phyloP scores from a whole-genome alignment of 2,888 invertebrate genomes.

The Zygothrica quintamaculata region DNA sequence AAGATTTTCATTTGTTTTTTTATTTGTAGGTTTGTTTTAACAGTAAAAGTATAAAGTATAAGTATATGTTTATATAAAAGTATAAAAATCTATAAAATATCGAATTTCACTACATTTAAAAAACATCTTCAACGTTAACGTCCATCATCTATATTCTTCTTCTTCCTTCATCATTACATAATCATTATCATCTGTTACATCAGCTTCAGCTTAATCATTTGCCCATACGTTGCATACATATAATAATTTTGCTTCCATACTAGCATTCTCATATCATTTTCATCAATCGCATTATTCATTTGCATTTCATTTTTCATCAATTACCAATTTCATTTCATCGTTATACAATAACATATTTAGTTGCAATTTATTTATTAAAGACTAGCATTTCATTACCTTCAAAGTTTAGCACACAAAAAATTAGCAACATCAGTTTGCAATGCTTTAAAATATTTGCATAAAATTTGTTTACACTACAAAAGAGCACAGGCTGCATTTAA shows the following conservation, averaged over 20 bases:
- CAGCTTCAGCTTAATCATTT: constrained; percentile 17
- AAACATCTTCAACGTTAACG: constrained; percentile 58
- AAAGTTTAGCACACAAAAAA: constrained; percentile 60
- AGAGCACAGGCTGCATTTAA: constrained; percentile 62
- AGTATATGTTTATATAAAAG: constrained; percentile 79
- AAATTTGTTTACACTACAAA: constrained; percentile 70
- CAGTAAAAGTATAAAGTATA: constrained; percentile 80
- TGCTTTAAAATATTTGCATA: constrained; percentile 61
- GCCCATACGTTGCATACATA: constrained; percentile 10
- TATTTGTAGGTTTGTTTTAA: constrained; percentile 58
- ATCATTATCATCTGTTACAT: no score
- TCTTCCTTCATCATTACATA: no score
- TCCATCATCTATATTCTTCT: constrained; percentile 24
- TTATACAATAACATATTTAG: background rate
- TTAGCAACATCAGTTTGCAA: constrained; percentile 35
- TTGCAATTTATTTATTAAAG: background rate
- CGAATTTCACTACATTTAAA: constrained; percentile 79
- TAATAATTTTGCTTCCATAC: no score
- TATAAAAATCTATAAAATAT: constrained; percentile 82
- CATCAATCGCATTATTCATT: background rate
- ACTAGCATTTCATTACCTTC: constrained; percentile 61
- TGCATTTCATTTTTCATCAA: background rate
- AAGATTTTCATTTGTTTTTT: constrained; percentile 41
- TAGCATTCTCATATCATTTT: no score
- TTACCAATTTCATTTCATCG: background rate